phyloP scores from a whole-genome alignment of 2,797 vertebrate species.

The Picus viridis region DNA sequence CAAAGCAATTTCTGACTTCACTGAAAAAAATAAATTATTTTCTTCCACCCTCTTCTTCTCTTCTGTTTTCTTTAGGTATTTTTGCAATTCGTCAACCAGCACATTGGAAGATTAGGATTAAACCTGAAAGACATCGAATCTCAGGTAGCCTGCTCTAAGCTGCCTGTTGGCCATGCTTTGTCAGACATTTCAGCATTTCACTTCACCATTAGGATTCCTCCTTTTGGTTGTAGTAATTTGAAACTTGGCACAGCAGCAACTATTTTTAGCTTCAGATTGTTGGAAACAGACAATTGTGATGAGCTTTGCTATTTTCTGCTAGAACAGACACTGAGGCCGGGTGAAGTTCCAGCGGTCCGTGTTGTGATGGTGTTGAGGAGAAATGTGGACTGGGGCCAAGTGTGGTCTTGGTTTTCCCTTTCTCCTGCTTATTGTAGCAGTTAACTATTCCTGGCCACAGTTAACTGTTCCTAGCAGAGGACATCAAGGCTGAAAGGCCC shows the following conservation, averaged over 20 bases:
- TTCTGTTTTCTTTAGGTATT: constrained; percentile 80
- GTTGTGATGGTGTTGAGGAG: no score
- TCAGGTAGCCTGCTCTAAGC: constrained; percentile 81
- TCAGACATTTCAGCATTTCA: neutral
- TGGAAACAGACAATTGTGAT: no score
- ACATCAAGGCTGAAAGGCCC: no score
- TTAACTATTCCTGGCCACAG: no score
- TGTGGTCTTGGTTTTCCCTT: no score
- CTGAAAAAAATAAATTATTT: neutral
- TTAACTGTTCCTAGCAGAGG: no score
- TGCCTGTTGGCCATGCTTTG: neutral
- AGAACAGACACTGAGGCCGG: no score
- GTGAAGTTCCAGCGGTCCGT: no score
- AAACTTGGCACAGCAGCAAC: neutral
- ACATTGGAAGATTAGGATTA: constrained; percentile 85
- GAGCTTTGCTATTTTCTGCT: no score
- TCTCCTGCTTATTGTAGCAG: no score
- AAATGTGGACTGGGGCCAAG: no score
- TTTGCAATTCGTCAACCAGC: constrained; percentile 89
- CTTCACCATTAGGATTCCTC: neutral
- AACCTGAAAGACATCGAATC: constrained; percentile 85
- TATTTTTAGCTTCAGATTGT: neutral
- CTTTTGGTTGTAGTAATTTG: neutral
- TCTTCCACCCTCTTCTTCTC: neutral
- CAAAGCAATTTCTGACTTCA: neutral